Evolutionary conservation across 2,113 vertebrate genomes (phyloP), one percentile per base, ranked within the genome.

Genomic region (Daphoenositta chrysoptera): DNA sequence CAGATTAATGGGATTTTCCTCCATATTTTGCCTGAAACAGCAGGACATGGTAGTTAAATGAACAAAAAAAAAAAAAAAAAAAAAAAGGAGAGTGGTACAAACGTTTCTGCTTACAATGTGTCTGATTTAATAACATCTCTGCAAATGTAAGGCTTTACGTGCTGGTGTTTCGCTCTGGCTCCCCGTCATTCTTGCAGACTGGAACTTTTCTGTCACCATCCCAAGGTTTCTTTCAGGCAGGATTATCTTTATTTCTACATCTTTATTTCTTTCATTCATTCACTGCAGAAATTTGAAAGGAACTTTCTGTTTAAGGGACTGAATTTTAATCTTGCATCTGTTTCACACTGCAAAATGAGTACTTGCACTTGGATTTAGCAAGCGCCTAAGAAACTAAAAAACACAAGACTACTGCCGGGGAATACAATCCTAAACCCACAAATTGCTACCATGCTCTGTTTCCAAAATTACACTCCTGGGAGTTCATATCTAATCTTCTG

Each of bases 11-110:
- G 97, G 97, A 97, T 98, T 98, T 98, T 89, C 96, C 90, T 94
- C 97, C 94, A 92, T 97, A 97, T 97, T 98, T 98, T 98, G 97
- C 96, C 96, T 93, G 63, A 81, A 98, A 97, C 98, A 98, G 98
- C 97, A 93, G 97, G 97, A 97, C 54, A 82, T 12, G 44, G 88
- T 53, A 96, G 83, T 96, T 97, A 93, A 97, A 88, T 84, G 71
- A 94, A 80, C 76, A 78, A 85, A 66, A 88, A 76, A 73, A 73
- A 81, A 79, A 89, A 71, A 60, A 83, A 45, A 37, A 26, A 71
- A 86, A 61, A 91, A 80, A 63, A 76, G 14, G 35, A 87, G 93
- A 14, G 56, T 51, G 69, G 71, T 58, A 65, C 80, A 76, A 87
- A 94, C 3, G 31, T 95, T 91, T 87, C 57, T 95, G 90, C 97